Percentiles rank a stretch among this genome's conserved stretches.
Evolutionary conservation across 2,888 invertebrate species (phyloP).

Genomic region (Gastracanthus pulcherrimus): DNA sequence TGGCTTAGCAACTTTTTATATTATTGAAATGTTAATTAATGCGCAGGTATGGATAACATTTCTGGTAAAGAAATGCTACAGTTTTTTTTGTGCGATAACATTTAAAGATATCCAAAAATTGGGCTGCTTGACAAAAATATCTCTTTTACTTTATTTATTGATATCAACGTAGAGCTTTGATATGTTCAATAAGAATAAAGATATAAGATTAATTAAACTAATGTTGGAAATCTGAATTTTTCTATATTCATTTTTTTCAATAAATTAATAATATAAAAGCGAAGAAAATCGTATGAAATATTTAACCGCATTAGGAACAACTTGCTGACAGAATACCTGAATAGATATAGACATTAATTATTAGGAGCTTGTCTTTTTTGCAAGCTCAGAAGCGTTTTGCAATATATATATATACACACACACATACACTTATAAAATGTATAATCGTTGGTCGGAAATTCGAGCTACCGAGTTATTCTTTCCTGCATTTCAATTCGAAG

Average conservation of each 20-base stretch:
- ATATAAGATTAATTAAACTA: background rate
- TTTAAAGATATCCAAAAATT: too few species aligned
- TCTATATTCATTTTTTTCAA: background rate
- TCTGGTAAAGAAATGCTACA: too few species aligned
- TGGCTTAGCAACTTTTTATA: too few species aligned
- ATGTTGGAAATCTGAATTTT: background rate
- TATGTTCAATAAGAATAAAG: too few species aligned
- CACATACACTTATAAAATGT: background rate
- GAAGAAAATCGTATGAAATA: too few species aligned
- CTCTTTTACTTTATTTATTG: too few species aligned
- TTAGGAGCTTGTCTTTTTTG: background rate
- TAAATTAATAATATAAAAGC: background rate
- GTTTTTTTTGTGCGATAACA: too few species aligned
- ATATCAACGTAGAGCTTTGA: too few species aligned
- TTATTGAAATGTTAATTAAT: too few species aligned
- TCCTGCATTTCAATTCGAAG: conserved; percentile 20
- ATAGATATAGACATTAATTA: background rate
- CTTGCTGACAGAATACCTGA: conserved; percentile 14
- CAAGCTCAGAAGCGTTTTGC: background rate
- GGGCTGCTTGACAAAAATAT: too few species aligned
- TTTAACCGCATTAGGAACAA: background rate
- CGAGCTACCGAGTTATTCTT: background rate
- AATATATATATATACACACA: background rate
- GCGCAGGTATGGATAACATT: too few species aligned
- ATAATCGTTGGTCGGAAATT: conserved; percentile 16